phyloP scores from a whole-genome alignment of 2,888 invertebrate species.

The Andrena camellia region DNA sequence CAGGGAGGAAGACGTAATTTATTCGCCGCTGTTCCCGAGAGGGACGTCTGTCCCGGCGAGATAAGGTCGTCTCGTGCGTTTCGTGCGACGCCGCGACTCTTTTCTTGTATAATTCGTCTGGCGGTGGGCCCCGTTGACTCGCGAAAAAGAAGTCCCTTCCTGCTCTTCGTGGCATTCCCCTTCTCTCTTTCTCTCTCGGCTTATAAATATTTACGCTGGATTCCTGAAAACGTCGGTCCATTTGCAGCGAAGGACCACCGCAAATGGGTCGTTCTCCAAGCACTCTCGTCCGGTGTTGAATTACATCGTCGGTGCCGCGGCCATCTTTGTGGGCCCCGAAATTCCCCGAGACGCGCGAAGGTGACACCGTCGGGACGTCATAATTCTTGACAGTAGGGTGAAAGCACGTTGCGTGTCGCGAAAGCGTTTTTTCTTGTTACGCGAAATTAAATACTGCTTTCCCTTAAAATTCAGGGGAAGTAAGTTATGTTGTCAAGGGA shows the following conservation, averaged over 20 bases:
- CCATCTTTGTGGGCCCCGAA: conserved; percentile 34
- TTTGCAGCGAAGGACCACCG: conserved; percentile 70
- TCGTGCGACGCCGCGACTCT: conserved; percentile 11
- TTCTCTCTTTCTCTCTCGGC: conserved; percentile 26
- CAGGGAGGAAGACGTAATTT: conserved; percentile 42
- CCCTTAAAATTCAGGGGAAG: no score
- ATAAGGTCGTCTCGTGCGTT: conserved; percentile 45
- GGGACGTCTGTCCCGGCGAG: conserved; percentile 46
- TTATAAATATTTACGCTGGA: conserved; percentile 75
- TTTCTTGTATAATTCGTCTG: conserved; percentile 41
- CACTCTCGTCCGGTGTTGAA: conserved; percentile 61
- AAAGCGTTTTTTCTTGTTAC: not conserved
- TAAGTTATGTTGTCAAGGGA: no score
- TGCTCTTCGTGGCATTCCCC: not conserved
- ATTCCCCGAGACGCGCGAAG: conserved; percentile 45
- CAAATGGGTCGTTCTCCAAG: conserved; percentile 54
- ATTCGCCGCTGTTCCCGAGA: conserved; percentile 42
- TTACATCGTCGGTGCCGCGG: conserved; percentile 50
- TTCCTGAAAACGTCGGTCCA: conserved; percentile 71
- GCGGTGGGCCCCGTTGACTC: not conserved
- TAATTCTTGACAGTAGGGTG: conserved; percentile 39
- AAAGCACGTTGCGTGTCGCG: conserved; percentile 14
- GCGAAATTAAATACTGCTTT: no score
- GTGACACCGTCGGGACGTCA: conserved; percentile 59
- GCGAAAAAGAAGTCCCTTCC: conserved; percentile 10